Evolutionary conservation across 2,888 invertebrate genomes (phyloP), one percentile per base, ranked within the genome.

Genomic region (Drepana falcataria): DNA sequence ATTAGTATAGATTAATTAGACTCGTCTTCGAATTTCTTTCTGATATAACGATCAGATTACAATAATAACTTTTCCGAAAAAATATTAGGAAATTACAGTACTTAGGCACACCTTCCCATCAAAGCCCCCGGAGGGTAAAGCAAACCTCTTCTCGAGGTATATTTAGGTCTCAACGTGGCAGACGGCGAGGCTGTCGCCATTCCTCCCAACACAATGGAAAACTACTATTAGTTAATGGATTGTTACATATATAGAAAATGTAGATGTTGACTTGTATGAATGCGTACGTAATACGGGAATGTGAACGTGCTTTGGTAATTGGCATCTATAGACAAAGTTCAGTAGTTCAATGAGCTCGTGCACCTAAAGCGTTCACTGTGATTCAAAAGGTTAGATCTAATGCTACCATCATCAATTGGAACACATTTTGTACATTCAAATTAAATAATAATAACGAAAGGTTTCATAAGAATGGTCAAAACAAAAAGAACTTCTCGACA

Each of bases 321-420:
- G 65, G 71, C 73, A 73, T 68, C 74, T 72, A 71, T 77, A 79
- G 76, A 75, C 75, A 85, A 87, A 86, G 87, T 86, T 87, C 84
- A 87, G 79, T 83, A 78, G 87, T 86, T 84, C 82, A 79, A 79
- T 75, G 79, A 73, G 78, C 81, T 73, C 69, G 69, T 75, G 75
- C 74, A 77, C 75, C 80, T 78, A 81, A 79, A 59, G 71, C 77
- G 77, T 81, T 80, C 80, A 78, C 83, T 83, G 84, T 83, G 79
- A 79, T 77, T 75, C 56, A 66, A 83, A 87, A 87, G 84, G 85
- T 85, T 81, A 85, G 64, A 77, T 75, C 74, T 69, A 71, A 72
- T 69, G 61, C 67, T 68, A 68, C 61, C 63, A 57, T 68, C 34
- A 40, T 44, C 9, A 44, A 44, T 9, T 44, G 6, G 9, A 9